phyloP scores from a whole-genome alignment of 2,888 invertebrate genomes.

The Chalcis sispes region DNA sequence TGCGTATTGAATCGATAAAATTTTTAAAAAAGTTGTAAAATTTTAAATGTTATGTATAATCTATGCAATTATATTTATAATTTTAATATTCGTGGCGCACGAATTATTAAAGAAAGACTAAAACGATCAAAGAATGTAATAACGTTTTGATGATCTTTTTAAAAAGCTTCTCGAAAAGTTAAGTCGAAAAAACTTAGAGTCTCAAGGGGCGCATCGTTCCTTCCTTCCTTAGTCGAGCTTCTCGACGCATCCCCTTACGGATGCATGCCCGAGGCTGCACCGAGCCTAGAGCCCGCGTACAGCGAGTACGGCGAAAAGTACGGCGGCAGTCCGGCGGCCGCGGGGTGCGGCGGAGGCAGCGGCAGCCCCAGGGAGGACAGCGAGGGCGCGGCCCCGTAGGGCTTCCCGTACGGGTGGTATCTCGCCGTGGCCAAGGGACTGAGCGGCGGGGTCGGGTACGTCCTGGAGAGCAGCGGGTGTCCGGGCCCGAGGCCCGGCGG shows the following conservation, averaged over 20 bases:
- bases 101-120: too few relatives aligned
- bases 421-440: conserved; percentile 89
- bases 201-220: too few relatives aligned
- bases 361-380: conserved; percentile 81
- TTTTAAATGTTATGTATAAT: too few relatives aligned
- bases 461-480: conserved; percentile 88
- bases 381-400: conserved; percentile 83
- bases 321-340: conserved; percentile 83
- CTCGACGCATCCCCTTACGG: too few relatives aligned
- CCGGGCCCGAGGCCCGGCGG: conserved; percentile 82
- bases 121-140: too few relatives aligned
- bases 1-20: too few relatives aligned
- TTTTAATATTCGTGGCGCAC: too few relatives aligned
- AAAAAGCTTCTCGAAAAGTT: not conserved
- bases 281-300: conserved; percentile 88
- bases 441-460: conserved; percentile 93
- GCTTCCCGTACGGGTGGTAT: conserved; percentile 94
- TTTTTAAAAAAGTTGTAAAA: too few relatives aligned
- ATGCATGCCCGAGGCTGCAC: conserved; percentile 87
- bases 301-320: conserved; percentile 93
- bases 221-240: too few relatives aligned
- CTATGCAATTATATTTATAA: too few relatives aligned
- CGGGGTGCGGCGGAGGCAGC: conserved; percentile 78
- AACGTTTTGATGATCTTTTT: too few relatives aligned
- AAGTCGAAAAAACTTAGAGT: not conserved